Evolutionary conservation across 2,797 vertebrate genomes (phyloP), one percentile per base, ranked within the genome.

Genomic region (Cynodonichthys magdalenae): DNA sequence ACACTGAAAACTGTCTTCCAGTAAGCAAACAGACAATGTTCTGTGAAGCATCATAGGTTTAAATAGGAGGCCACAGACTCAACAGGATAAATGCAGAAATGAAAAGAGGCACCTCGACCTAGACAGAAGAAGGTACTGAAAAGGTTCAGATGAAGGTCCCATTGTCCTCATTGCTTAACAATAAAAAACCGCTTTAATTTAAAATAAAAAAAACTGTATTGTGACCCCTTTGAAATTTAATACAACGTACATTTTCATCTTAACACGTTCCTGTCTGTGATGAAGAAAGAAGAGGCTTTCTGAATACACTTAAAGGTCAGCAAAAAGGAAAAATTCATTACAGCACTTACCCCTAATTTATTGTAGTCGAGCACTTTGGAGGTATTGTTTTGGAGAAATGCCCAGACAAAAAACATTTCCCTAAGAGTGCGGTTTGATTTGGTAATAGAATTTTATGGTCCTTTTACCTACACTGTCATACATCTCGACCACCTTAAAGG

Each of bases 371-470:
- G 76, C 86, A 82, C 82, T 89, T 90, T 76, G 75, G 46, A 81
- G 71, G 79, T 87, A 87, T 89, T 90, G 80, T 88, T 84, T 89
- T 89, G 88, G 90, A 91, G 62, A 55, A 54, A 72, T 71, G 86
- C 87, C 90, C 87, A 81, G 88, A 87, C 74, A n/a, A 39, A 80
- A 86, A 83, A 71, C 76, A 78, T 84, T 82, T 89, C 76, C 73
- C 81, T 86, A 88, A 84, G 77, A 85, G 83, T 80, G 71, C 50
- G 31, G 79, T 84, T 86, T 85, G 82, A 85, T 85, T 90, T 87
- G 77, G 79, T 84, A 78, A 88, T 89, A 83, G 80, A 83, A 85
- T 86, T 87, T 87, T 85, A 83, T 81, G 72, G 79, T 45, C 72
- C 52, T 83, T 87, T 87, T 83, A 86, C 80, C 77, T 66, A 60